phyloP scores from a whole-genome alignment of 1,140 invertebrate genomes.

The Tetranychus urticae region DNA sequence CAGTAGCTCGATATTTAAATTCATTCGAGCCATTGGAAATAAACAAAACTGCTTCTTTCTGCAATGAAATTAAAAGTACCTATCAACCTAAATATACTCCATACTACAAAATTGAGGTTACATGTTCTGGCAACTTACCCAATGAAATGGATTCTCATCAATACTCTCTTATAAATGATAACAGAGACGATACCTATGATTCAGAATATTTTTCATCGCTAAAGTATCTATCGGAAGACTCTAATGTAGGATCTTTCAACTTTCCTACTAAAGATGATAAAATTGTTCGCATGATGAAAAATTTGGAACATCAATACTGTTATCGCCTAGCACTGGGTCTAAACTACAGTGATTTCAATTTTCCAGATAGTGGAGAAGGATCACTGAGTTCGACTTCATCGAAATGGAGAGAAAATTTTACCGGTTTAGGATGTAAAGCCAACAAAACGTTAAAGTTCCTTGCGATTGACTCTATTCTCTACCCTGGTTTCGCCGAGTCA shows the following conservation, averaged over 20 bases:
- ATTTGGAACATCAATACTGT: slow-evolving; percentile 11
- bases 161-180: neutral
- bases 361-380: slow-evolving; percentile 9
- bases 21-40: slow-evolving; percentile 2
- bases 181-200: neutral
- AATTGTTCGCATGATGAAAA: slow-evolving; percentile 11
- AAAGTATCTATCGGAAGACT: neutral
- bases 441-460: slow-evolving; percentile 41
- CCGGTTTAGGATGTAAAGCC: slow-evolving; percentile 27
- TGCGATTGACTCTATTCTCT: slow-evolving; percentile 40
- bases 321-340: slow-evolving; percentile 9
- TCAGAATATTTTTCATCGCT: neutral
- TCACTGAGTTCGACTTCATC: neutral
- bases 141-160: neutral
- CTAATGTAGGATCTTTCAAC: neutral
- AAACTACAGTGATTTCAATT: slow-evolving; percentile 13
- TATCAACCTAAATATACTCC: slow-evolving; percentile 8
- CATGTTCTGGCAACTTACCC: slow-evolving; percentile 2
- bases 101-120: slow-evolving; percentile 4
- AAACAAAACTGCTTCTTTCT: slow-evolving; percentile 4
- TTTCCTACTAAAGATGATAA: slow-evolving; percentile 6
- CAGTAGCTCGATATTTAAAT: slow-evolving; percentile 1
- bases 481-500: slow-evolving; percentile 41
- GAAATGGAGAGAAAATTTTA: slow-evolving; percentile 14
- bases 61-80: slow-evolving; percentile 3